phyloP scores from a whole-genome alignment of 2,888 invertebrate genomes.

The Psylliodes chrysocephalus region DNA sequence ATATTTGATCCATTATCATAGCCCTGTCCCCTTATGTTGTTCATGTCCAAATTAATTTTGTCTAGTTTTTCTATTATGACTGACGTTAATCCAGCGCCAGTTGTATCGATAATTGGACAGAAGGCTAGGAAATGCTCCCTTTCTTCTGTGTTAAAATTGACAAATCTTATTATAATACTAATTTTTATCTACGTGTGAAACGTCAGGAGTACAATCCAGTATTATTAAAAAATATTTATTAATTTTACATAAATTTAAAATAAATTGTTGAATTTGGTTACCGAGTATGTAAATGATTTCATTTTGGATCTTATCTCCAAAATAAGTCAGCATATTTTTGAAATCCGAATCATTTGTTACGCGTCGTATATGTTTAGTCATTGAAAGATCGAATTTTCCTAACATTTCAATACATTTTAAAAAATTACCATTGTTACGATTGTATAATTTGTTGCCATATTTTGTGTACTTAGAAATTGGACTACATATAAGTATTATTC shows the following conservation, averaged over 20 bases:
- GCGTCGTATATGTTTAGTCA: constrained; percentile 38
- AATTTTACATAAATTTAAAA: constrained; percentile 30
- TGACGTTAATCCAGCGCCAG: too few species aligned
- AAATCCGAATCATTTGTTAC: constrained; percentile 36
- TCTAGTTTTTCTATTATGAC: too few species aligned
- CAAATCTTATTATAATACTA: constrained; percentile 44
- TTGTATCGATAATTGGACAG: constrained; percentile 1
- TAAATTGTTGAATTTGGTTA: constrained; percentile 41
- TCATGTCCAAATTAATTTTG: not conserved
- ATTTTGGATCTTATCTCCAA: constrained; percentile 42
- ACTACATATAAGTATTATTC: constrained; percentile 18
- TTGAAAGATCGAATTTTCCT: constrained; percentile 41
- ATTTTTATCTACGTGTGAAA: constrained; percentile 48
- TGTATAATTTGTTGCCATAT: constrained; percentile 22
- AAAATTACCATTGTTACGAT: constrained; percentile 30
- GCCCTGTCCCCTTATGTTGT: constrained; percentile 1
- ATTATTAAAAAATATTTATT: constrained; percentile 50
- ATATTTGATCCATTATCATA: too few species aligned
- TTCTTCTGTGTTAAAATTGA: constrained; percentile 37
- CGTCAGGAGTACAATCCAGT: constrained; percentile 49
- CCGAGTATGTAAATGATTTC: constrained; percentile 42
- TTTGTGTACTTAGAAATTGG: constrained; percentile 24
- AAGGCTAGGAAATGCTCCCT: constrained; percentile 18
- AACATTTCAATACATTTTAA: constrained; percentile 27
- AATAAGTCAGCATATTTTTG: constrained; percentile 39